Percentiles rank a stretch among this genome's conserved stretches.
Conservation (phyloP, 2,888 invertebrate genomes). For the Drosophila pseudotalamancana region DNA sequence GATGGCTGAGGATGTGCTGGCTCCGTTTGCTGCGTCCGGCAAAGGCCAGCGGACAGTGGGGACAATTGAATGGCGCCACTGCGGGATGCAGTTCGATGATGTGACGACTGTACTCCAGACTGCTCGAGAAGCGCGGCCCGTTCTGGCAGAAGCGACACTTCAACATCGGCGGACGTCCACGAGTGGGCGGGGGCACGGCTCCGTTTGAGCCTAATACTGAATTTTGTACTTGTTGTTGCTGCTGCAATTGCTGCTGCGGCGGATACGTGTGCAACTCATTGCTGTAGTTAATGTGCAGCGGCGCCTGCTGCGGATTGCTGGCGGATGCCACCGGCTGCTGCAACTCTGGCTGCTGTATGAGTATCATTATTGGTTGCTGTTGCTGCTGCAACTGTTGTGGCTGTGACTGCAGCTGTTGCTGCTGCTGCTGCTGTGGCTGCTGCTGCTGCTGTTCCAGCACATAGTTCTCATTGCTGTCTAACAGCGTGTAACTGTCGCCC, state of each 20-base stretch:
- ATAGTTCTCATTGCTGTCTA: constrained; percentile 73
- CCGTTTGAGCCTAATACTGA: constrained; percentile 55
- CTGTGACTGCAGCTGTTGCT: constrained; percentile 16
- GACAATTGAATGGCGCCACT: constrained; percentile 78
- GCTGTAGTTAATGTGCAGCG: constrained; percentile 50
- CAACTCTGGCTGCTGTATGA: constrained; percentile 64
- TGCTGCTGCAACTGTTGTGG: constrained; percentile 24
- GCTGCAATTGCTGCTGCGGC: neutral
- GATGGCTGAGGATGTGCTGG: constrained; percentile 73
- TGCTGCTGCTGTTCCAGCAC: constrained; percentile 56
- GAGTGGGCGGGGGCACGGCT: constrained; percentile 7
- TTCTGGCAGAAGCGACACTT: constrained; percentile 81
- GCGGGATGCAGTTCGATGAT: constrained; percentile 80
- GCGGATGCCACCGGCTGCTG: constrained; percentile 68
- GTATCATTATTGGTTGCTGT: constrained; percentile 70
- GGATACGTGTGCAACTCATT: constrained; percentile 20
- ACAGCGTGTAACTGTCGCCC: constrained; percentile 43
- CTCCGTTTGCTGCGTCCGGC: constrained; percentile 72
- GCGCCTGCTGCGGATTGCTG: constrained; percentile 70
- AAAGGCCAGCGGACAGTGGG: constrained; percentile 75
- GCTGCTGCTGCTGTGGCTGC: constrained; percentile 26
- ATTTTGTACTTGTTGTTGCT: constrained; percentile 52
- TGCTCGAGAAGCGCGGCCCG: constrained; percentile 79
- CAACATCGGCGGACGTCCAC: constrained; percentile 59
- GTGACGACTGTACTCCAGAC: constrained; percentile 79